Evolutionary conservation across 2,888 invertebrate species (phyloP), one percentile per base, ranked within the genome.

Genomic region (Acanthosepion pharaonis): DNA sequence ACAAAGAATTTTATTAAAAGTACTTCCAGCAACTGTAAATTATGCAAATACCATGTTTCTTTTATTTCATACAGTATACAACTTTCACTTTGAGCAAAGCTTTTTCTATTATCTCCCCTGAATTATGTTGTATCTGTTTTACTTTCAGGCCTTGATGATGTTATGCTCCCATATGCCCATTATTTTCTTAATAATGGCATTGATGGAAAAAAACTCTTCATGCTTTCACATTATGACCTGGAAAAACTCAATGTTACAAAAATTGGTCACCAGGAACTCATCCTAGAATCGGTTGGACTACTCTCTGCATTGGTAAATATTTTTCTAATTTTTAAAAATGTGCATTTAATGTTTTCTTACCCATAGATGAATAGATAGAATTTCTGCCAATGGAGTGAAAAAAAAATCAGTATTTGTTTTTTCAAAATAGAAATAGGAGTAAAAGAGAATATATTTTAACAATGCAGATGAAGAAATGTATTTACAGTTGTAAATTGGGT

Each of bases 251-350:
- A 99, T 49, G 98, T 99, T 97, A 98, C 98, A 95, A 98, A 98
- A 97, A 98, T 99, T 95, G 99, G 99, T 23, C 99, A 99, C 97
- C 99, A 99, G 97, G 99, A 99, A 97, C 98, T 99, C 94, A 98
- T 99, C 95, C 98, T 99, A 93, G 99, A 99, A 97, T 99, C 99
- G 94, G 98, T 99, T 28, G 99, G 99, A 96, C 98, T 99, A 96
- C 98, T 99, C 94, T 98, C 98, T 96, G 98, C 99, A 97, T 98
- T 99, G 98, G 99, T 99, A 98, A 98, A 98, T 1, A 5, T n/a
- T 51, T 51, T n/a, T n/a, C 53, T 28, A 15, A 53, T 48, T 92
- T 48, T 92, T 51, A 51, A 94, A 48, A 91, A 33, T 28, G 55
- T 93, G 42, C 51, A 33, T 53, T 51, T 25, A 8, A 6, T 91